A percentile compares a stretch with the other conserved stretches of the same genome.
phyloP scores from a whole-genome alignment of 1,140 invertebrate genomes.

The Streblospio benedicti region DNA sequence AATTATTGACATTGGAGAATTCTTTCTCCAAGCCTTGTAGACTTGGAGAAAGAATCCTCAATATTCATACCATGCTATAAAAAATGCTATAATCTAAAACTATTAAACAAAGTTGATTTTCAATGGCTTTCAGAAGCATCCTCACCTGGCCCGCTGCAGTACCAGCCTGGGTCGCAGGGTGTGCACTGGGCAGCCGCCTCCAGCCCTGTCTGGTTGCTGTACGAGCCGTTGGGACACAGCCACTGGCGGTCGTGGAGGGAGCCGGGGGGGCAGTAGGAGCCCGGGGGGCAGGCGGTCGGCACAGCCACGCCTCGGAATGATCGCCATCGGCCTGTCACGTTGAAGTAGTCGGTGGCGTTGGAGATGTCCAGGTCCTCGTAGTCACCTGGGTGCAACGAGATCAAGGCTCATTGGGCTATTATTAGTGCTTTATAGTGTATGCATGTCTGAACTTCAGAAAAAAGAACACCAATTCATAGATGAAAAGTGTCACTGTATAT shows the following conservation, averaged over 20 bases:
- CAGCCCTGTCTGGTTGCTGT: slow-evolving; percentile 22
- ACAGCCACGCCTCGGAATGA: slow-evolving; percentile 39
- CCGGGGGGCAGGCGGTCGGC: slow-evolving; percentile 33
- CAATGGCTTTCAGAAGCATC: background rate
- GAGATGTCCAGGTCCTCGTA: slow-evolving; percentile 34
- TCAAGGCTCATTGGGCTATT: no score
- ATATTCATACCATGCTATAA: no score
- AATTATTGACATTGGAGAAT: no score
- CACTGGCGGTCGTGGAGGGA: slow-evolving; percentile 35
- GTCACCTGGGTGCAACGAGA: slow-evolving; percentile 31
- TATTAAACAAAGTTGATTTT: no score
- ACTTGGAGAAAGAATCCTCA: no score
- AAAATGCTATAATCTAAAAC: no score
- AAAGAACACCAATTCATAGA: no score
- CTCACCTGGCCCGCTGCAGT: slow-evolving; percentile 38
- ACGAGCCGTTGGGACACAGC: slow-evolving; percentile 35
- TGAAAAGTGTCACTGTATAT: background rate
- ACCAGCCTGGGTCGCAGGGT: slow-evolving; percentile 35
- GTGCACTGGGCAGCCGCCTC: slow-evolving; percentile 30
- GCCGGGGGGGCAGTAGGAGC: slow-evolving; percentile 38
- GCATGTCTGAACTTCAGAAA: no score
- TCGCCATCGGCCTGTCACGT: slow-evolving; percentile 33
- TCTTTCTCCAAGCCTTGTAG: no score
- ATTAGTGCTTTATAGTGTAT: no score
- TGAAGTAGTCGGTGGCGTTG: slow-evolving; percentile 31